Evolutionary conservation across 2,113 vertebrate species (phyloP).

Genomic region (Epinephelus moara): DNA sequence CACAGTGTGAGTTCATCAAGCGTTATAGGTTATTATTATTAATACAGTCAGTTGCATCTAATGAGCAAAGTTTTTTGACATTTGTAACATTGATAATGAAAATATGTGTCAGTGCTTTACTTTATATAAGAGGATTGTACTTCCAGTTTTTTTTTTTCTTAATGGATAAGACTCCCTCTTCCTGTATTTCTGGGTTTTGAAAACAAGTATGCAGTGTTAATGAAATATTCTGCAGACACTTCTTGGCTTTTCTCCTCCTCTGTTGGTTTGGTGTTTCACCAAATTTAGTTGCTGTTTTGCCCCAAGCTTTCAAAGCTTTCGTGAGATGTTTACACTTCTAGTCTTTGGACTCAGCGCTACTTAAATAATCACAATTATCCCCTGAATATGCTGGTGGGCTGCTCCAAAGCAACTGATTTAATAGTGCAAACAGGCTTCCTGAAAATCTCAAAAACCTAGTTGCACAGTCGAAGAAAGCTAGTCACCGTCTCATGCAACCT

Average conservation of each 20-base stretch:
- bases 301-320: not conserved
- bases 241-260: not conserved
- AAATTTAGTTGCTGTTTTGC: not conserved
- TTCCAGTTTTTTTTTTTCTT: too few relatives aligned
- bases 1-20: too few relatives aligned
- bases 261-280: not conserved
- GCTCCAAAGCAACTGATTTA: not conserved
- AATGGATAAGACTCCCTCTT: not conserved
- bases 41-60: too few relatives aligned
- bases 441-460: not conserved
- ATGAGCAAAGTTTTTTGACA: too few relatives aligned
- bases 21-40: too few relatives aligned
- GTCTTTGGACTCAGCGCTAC: not conserved
- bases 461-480: not conserved
- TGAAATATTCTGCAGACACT: not conserved
- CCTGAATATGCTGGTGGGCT: not conserved
- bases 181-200: not conserved
- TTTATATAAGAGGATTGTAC: too few relatives aligned
- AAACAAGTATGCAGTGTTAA: not conserved
- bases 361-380: not conserved
- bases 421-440: too few relatives aligned
- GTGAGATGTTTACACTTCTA: not conserved
- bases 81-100: too few relatives aligned
- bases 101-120: too few relatives aligned
- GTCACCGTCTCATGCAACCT: not conserved